A percentile compares a stretch with the other conserved stretches of the same genome.
Conservation (phyloP, 23 tunicate genomes). For the Halocynthia aurantium region DNA sequence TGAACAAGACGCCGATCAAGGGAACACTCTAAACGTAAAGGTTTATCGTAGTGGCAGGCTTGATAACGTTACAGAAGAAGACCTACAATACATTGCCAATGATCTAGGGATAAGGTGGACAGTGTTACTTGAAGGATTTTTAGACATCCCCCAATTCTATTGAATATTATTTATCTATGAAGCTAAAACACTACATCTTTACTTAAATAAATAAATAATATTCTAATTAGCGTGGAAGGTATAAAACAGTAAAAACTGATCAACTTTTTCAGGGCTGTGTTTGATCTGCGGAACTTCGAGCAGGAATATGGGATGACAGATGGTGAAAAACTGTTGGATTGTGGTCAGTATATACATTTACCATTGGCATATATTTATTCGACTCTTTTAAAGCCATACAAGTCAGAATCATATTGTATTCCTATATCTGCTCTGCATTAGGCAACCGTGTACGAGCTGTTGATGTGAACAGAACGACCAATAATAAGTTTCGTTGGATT, state of each 20-base stretch:
- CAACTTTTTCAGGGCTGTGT: slow-evolving; percentile 27
- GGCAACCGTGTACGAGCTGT: too few species aligned
- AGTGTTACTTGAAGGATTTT: neutral
- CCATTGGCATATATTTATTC: too few species aligned
- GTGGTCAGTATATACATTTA: neutral
- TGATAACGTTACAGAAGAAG: slow-evolving; percentile 22
- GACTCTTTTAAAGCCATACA: too few species aligned
- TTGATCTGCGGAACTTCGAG: slow-evolving; percentile 26
- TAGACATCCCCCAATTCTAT: neutral
- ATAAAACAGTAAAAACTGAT: neutral
- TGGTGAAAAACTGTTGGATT: slow-evolving; percentile 38
- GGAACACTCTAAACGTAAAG: neutral
- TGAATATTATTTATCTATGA: too few species aligned
- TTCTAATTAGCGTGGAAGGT: too few species aligned
- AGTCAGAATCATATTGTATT: too few species aligned
- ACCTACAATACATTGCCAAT: slow-evolving; percentile 8
- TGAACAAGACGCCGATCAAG: neutral
- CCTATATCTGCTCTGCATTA: too few species aligned
- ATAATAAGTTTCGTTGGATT: too few species aligned
- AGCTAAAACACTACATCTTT: too few species aligned
- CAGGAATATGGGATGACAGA: slow-evolving; percentile 20
- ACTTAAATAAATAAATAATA: neutral
- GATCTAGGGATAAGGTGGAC: slow-evolving; percentile 27
- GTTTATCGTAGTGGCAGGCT: slow-evolving; percentile 32
- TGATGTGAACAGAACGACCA: too few species aligned